Percentiles rank a stretch among this genome's conserved stretches.
Conservation (phyloP, 2,797 vertebrate genomes). For the Sebastes diaconus region DNA sequence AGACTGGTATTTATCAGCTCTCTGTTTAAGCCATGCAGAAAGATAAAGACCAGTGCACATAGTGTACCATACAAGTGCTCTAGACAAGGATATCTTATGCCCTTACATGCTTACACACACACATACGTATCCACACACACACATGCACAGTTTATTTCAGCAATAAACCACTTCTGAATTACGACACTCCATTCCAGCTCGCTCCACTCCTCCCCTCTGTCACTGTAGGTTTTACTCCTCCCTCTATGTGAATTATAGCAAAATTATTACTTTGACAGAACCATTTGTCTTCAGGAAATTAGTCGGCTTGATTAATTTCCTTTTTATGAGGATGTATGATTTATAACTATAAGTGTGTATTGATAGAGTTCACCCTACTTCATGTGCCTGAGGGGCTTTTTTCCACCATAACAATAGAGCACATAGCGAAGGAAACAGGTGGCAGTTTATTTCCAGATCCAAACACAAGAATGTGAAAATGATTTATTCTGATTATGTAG, state of each 20-base stretch:
- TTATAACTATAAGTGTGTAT: neutral
- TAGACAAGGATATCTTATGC: constrained; percentile 29
- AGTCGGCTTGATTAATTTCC: constrained; percentile 12
- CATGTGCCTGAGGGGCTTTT: neutral
- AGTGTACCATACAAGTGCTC: constrained; percentile 2
- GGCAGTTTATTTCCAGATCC: neutral
- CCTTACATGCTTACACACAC: neutral
- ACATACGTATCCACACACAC: neutral
- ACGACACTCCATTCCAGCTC: neutral
- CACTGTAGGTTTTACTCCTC: constrained; percentile 18
- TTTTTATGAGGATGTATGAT: constrained; percentile 10
- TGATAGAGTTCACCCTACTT: neutral
- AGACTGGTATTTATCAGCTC: constrained; percentile 35
- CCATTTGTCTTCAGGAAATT: constrained; percentile 25
- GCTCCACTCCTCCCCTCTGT: neutral
- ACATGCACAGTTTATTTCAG: neutral
- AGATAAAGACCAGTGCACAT: constrained; percentile 36
- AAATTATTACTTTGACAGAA: constrained; percentile 10
- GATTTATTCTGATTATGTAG: neutral
- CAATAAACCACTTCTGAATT: neutral
- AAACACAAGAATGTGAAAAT: neutral
- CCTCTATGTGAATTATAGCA: neutral
- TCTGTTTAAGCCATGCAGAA: constrained; percentile 44
- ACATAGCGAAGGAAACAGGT: neutral
- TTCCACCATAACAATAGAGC: neutral